These are phyloP conservation scores for Threskiornis aethiopicus DNA, from an alignment of 2,797 vertebrate genomes.

Conservation along the genomic window DNA sequence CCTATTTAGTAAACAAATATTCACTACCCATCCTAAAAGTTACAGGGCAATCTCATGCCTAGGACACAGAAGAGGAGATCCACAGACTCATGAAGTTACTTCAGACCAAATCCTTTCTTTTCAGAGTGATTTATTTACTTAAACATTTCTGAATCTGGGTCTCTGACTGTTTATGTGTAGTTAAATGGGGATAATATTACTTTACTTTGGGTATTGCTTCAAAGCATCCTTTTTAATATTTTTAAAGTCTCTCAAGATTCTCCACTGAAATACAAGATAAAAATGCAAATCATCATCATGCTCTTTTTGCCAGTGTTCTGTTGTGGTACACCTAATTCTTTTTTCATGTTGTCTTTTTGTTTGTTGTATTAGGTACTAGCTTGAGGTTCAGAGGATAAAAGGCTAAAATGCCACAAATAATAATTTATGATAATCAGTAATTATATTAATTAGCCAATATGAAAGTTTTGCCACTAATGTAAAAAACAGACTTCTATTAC, in stretches of 20 bases:
- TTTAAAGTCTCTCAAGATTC: neutral
- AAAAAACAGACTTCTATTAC: neutral
- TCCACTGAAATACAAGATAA: neutral
- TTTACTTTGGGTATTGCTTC: neutral
- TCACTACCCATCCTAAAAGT: neutral
- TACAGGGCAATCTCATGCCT: neutral
- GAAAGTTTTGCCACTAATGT: neutral
- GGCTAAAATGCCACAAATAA: neutral
- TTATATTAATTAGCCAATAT: neutral
- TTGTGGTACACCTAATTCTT: neutral
- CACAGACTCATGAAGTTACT: neutral
- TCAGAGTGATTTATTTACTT: neutral
- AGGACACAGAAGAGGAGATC: neutral
- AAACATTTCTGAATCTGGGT: neutral
- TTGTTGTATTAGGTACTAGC: neutral
- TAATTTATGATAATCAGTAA: neutral
- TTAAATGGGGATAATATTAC: neutral
- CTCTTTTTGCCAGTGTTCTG: neutral
- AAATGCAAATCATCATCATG: neutral
- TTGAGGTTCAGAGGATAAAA: neutral
- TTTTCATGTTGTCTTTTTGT: neutral
- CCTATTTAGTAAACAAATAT: neutral
- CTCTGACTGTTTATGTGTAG: neutral
- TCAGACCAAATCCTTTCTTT: neutral
- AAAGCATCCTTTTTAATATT: neutral